Evolutionary conservation across 2,888 invertebrate genomes (phyloP), one percentile per base, ranked within the genome.

Genomic region (Chymomyza procnemis): DNA sequence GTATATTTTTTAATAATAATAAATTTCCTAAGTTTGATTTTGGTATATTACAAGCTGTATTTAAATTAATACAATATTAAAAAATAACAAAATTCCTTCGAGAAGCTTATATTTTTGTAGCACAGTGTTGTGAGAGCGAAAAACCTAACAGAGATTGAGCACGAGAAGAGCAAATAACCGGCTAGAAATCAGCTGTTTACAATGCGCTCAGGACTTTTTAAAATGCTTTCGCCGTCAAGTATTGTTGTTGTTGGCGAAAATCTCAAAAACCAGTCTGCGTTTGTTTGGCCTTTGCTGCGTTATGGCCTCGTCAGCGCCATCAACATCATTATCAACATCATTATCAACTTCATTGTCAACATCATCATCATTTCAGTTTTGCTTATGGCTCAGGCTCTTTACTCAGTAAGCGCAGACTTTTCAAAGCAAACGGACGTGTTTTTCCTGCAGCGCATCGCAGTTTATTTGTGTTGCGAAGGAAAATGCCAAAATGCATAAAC

Each of bases 351-450:
- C 58, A 64, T 22, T 56, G 57, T 65, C 50, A 14, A 1, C 68
- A 41, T 19, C 66, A 61, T 63, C 34, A 8, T 34, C 34, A 34
- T 41, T 9, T 41, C 9, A 12, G 34, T 12, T 41, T 1, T 12
- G 71, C 60, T 61, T 67, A 41, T 60, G n/a, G 22, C 48, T 14
- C 65, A 60, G 61, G 50, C 64, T 56, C 62, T 57, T 62, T 60
- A 64, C 60, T 73, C 76, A 79, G 83, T 79, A 70, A 67, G 66
- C 76, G 69, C 64, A 71, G 71, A 78, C 73, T 69, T 69, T 76
- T 78, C 71, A 75, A 76, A 62, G 65, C 52, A 57, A 54, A 62
- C 65, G 73, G 60, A 63, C 48, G 60, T 16, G 50, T 62, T 50
- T 26, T 50, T 19, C 16, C 50, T 41, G 34, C 34, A 41, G 12